Base-by-base conservation (phyloP, 2,888 invertebrate species). In the Hyposoter dolosus region DNA sequence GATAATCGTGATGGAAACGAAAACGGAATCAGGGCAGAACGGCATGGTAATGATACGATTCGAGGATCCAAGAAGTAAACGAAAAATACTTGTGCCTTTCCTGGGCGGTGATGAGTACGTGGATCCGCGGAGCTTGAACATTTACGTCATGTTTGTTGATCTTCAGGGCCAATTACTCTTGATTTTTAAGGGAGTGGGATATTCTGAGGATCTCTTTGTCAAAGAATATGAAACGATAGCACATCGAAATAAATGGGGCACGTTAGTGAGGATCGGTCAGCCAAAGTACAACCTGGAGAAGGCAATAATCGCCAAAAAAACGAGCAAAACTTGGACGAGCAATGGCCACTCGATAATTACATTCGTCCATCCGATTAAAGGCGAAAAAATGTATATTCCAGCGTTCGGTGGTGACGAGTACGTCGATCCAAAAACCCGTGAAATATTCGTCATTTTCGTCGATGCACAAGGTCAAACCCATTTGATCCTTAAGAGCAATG, bases 71-170 rank as follows among this genome's bases (percentile, higher is more conserved):
- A 9, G 72, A 0, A 60, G 50, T 4, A 19, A 68, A 12, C 40
- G 28, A n/a, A 63, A 32, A 23, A 76, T 86, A 10, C 23, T 10
- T 35, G 72, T 86, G 9, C 72, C 77, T 0, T 40, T 23, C 5
- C 5, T 15, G 1, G 56, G 50, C n/a, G 81, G 83, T 12, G 80
- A 86, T 15, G 83, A 83, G 15, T 81, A 77, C 19, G 66, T 72
- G 1, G 47, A 81, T 4, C 75, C 63, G 0, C 5, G n/a, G 0
- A 84, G 80, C 2, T 60, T 1, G 0, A 40, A 32, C 35, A 35
- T 71, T 17, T 84, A 65, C 40, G 56, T 71, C 15, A 80, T 84
- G 19, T 76, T 65, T 23, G 50, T 80, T 7, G 84, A 84, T 40
- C 15, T 4, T 1, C 28, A 71, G 19, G 71, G 80, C 17, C 23